Base-by-base conservation (phyloP, 2,113 vertebrate genomes). In the Zosterops hypoxanthus region DNA sequence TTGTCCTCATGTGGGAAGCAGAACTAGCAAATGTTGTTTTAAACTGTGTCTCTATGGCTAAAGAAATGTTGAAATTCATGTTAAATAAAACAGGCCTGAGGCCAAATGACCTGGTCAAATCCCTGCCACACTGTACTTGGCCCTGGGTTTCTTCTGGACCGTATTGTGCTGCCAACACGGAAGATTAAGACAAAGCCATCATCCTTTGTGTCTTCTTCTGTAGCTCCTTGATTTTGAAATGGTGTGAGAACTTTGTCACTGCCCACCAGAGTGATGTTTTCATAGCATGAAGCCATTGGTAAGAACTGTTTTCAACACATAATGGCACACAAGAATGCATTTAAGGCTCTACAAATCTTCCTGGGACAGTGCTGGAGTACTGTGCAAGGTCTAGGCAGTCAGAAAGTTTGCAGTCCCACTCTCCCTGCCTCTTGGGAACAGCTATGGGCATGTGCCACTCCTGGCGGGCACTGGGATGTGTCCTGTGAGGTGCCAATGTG, bases 401-500 rank as follows among this genome's bases (percentile, higher is more conserved):
- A 19, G 36, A 41, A 87, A 44, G 17, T 41, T 69, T 65, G 5
- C 23, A 56, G 0, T 79, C 60, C 79, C 10, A 2, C 33, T 75
- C 1, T 0, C 47, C 18, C 17, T 50, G 33, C 23, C 26, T 56
- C 39, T 68, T 68, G 61, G 70, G 53, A 89, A 13, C 8, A 36
- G 20, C 47, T n/a, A 53, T 0, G 2, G 63, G 12, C 34, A 24
- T 0, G 0, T 11, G 7, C 16, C 19, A 33, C 47, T 23, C 69
- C 69, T 81, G 18, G 19, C 17, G 33, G 42, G 50, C 23, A 29
- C 39, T 26, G 50, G 47, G 64, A 69, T 7, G 0, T 11, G 20
- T 8, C 36, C 34, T 25, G 25, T 12, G 41, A 14, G 19, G 9
- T 59, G 55, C 11, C 33, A 55, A 8, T 0, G 12, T 39, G 33